Conservation (phyloP, 2,113 vertebrate species). For the Sturnira hondurensis region DNA sequence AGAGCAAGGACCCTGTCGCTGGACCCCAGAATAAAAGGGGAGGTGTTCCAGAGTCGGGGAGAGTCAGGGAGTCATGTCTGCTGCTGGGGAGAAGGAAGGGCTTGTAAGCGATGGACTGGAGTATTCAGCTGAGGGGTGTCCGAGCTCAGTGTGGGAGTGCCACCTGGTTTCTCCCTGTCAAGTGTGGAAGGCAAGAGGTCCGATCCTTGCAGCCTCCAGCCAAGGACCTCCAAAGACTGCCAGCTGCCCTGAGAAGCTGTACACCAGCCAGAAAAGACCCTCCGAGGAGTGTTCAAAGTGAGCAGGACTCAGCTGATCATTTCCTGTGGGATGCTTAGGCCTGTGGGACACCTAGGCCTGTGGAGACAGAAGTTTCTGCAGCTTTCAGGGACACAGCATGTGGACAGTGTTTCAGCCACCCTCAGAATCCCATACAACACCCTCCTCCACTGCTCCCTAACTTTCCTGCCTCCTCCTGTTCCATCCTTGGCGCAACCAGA, state of each 20-base stretch:
- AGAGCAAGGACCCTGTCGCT: too few species aligned
- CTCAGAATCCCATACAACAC: not conserved
- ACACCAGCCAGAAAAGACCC: not conserved
- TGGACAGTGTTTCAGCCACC: too few species aligned
- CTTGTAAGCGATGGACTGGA: not conserved
- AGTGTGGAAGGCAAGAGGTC: not conserved
- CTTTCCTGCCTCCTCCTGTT: not conserved
- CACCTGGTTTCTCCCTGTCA: too few species aligned
- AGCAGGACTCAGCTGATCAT: fast-evolving
- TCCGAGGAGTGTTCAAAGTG: not conserved
- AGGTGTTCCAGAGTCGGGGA: too few species aligned
- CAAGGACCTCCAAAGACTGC: not conserved
- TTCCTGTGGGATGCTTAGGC: too few species aligned
- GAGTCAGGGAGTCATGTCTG: not conserved
- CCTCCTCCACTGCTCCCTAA: too few species aligned
- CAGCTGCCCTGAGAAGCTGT: not conserved
- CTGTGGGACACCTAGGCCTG: too few species aligned
- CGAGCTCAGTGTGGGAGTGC: not conserved
- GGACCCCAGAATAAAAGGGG: not conserved
- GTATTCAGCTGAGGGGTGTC: not conserved
- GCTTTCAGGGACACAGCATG: not conserved
- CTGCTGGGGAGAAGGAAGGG: not conserved
- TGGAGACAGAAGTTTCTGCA: not conserved
- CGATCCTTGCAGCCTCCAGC: not conserved
- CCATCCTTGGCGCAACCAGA: too few species aligned